A percentile compares a stretch with the other conserved stretches of the same genome.
These are phyloP conservation scores for Anodontia alba DNA, from an alignment of 2,888 invertebrate species.

Conservation along the genomic window DNA sequence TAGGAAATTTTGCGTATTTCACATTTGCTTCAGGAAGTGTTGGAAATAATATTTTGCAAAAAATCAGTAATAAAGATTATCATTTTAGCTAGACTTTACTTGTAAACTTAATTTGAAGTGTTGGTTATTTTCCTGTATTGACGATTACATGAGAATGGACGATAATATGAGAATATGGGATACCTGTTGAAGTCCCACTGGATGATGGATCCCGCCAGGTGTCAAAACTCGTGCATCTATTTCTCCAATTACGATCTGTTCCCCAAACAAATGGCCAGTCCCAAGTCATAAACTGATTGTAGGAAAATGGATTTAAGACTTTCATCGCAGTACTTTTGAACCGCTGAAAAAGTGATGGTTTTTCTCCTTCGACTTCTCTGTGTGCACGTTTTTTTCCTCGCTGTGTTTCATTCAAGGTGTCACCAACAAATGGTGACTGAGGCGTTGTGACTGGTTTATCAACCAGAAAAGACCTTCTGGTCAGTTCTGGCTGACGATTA, in stretches of 20 bases:
- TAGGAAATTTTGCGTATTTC: too few species aligned
- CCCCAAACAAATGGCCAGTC: conserved; percentile 14
- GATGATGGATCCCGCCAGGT: conserved; percentile 27
- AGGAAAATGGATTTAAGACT: conserved; percentile 24
- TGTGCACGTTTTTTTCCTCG: background rate
- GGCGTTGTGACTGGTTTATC: conserved; percentile 19
- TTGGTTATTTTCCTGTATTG: too few species aligned
- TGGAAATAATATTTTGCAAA: too few species aligned
- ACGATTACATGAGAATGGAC: too few species aligned
- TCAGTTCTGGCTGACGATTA: conserved; percentile 39
- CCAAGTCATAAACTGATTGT: conserved; percentile 16
- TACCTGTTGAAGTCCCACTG: background rate
- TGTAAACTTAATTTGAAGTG: too few species aligned
- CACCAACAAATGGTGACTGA: background rate
- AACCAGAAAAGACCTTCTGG: conserved; percentile 40
- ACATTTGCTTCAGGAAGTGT: too few species aligned
- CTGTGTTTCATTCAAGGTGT: background rate
- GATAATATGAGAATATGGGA: too few species aligned
- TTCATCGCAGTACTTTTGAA: conserved; percentile 37
- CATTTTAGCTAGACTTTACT: too few species aligned
- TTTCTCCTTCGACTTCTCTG: background rate
- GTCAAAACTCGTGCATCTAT: conserved; percentile 20
- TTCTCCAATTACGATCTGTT: background rate
- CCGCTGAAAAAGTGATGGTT: conserved; percentile 6
- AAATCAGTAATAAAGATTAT: too few species aligned